Evolutionary conservation across 2,888 invertebrate genomes (phyloP).

Genomic region (Tetranychus truncatus): DNA sequence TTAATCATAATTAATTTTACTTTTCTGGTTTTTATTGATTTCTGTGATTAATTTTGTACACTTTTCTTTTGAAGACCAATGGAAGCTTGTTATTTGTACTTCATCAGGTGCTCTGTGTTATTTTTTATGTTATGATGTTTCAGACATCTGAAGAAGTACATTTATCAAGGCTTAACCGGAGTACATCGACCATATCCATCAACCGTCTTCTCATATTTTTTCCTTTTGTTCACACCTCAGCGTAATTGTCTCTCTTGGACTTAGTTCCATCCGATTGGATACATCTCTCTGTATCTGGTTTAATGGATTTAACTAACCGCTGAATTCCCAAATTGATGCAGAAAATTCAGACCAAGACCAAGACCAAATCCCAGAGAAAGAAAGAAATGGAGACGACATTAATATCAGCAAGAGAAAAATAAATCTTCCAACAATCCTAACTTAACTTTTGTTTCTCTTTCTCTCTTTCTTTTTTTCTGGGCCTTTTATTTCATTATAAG

Average conservation of each 20-base stretch:
- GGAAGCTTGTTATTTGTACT: conserved; percentile 1
- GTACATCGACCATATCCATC: not conserved
- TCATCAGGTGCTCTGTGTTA: conserved; percentile 1
- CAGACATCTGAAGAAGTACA: conserved; percentile 1
- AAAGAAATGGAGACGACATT: not conserved
- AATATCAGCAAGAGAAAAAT: too few relatives aligned
- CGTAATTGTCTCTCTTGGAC: not conserved
- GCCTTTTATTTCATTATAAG: too few relatives aligned
- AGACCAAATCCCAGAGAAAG: not conserved
- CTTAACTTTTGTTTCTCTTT: too few relatives aligned
- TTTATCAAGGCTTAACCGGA: conserved; percentile 1
- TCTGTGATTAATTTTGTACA: not conserved
- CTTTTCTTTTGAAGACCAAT: not conserved
- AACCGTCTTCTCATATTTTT: not conserved
- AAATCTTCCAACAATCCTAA: too few relatives aligned
- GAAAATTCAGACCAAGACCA: not conserved
- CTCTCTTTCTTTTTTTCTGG: too few relatives aligned
- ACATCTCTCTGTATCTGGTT: not conserved
- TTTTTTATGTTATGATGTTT: not conserved
- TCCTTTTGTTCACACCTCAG: conserved; percentile 1
- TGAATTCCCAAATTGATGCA: not conserved
- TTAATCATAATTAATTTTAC: not conserved
- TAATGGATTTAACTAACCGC: not conserved
- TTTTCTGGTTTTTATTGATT: not conserved
- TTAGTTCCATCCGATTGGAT: not conserved